These are phyloP conservation scores for Octonoba sinensis DNA, from an alignment of 2,888 invertebrate genomes.

Conservation along the genomic window DNA sequence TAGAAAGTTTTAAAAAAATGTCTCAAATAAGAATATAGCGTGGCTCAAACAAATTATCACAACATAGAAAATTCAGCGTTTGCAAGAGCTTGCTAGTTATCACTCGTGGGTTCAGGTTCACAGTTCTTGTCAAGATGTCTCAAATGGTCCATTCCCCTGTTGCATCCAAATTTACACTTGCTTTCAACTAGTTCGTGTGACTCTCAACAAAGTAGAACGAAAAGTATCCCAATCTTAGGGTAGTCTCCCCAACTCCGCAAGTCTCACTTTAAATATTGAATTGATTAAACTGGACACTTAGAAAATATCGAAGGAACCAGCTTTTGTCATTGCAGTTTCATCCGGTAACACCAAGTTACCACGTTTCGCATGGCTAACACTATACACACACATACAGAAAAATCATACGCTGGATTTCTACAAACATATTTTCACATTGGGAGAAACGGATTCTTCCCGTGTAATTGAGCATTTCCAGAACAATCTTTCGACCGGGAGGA, in stretches of 20 bases:
- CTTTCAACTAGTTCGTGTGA: too few relatives aligned
- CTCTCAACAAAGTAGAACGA: too few relatives aligned
- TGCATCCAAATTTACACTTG: too few relatives aligned
- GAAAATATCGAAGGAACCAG: conserved; percentile 15
- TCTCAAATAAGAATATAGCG: conserved; percentile 1
- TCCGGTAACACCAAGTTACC: conserved; percentile 2
- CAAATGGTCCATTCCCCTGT: too few relatives aligned
- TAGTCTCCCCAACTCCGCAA: not conserved
- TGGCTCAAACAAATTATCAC: conserved; percentile 10
- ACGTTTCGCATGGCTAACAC: conserved; percentile 4
- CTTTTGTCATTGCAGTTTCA: conserved; percentile 3
- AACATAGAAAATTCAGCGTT: conserved; percentile 2
- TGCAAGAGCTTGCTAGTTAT: conserved; percentile 1
- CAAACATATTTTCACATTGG: conserved; percentile 14
- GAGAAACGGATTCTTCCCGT: not conserved
- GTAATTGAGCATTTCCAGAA: conserved; percentile 49
- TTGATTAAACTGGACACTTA: conserved; percentile 11
- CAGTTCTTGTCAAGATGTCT: too few relatives aligned
- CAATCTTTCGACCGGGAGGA: conserved; percentile 25
- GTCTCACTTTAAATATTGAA: not conserved
- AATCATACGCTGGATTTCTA: conserved; percentile 26
- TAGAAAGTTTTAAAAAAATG: not conserved
- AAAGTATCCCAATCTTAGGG: too few relatives aligned
- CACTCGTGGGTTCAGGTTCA: not conserved
- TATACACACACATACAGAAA: conserved; percentile 35